Evolutionary conservation across 2,113 vertebrate genomes (phyloP), one percentile per base, ranked within the genome.

Genomic region (Buteo buteo): DNA sequence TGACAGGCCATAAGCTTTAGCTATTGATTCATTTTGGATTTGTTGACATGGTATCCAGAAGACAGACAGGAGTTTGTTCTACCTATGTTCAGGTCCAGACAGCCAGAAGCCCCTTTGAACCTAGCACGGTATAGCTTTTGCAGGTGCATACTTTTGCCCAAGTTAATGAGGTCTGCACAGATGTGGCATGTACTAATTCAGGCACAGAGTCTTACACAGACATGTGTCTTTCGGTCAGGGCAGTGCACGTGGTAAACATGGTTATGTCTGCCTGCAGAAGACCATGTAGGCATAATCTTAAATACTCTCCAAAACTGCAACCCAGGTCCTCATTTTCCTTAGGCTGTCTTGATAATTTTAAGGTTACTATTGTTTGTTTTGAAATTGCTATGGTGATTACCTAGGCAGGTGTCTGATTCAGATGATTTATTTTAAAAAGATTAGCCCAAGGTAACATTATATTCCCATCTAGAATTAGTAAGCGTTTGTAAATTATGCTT

Each of bases 381-480:
- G 87, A 12, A 24, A 77, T 93, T 47, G 34, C 94, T 86, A 62
- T 52, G 58, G 82, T 3, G 64, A 77, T 57, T 32, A 87, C 76
- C 79, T 82, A 61, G 12, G 52, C 82, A 92, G 91, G 87, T 95
- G 40, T 77, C 45, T 89, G 55, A 88, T 45, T 58, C 42, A 54
- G 74, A 86, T 86, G 78, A 97, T 80, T 93, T 82, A 77, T 69
- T 80, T 88, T 21, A 6, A 76, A 96, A 76, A 5, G 2, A 86
- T 95, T 86, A 69, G 92, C 96, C 93, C 74, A 80, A 96, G 96
- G 96, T 94, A 94, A 94, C 16, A 15, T 42, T 73, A 73, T 50
- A 82, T 69, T 92, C 66, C 59, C 28, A 57, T 57, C 19, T 58
- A 49, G 15, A 93, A 45, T 26, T 11, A 16, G 24, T 69, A 86